phyloP scores from a whole-genome alignment of 2,797 vertebrate genomes.

The Glossophaga mutica region DNA sequence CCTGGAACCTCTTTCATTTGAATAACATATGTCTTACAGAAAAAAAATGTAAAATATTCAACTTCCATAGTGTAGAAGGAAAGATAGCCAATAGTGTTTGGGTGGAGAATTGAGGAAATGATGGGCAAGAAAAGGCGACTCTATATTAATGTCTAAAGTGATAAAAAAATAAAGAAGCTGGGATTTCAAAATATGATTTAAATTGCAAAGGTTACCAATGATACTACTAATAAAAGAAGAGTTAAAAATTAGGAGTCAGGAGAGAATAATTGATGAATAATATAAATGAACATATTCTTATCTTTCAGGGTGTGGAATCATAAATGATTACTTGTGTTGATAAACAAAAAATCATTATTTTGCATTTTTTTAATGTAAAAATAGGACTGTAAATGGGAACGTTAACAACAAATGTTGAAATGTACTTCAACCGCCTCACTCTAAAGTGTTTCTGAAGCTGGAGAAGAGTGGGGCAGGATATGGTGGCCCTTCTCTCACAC shows the following conservation, averaged over 20 bases:
- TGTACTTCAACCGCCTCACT: not conserved
- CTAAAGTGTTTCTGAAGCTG: not conserved
- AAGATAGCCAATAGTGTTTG: not conserved
- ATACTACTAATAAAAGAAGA: not conserved
- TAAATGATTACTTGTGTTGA: not conserved
- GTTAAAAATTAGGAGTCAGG: not conserved
- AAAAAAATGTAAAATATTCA: not conserved
- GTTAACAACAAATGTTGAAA: not conserved
- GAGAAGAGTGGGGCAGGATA: not conserved
- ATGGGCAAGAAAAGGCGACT: not conserved
- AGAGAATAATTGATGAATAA: not conserved
- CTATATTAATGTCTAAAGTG: not conserved
- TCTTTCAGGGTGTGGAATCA: not conserved
- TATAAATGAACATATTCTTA: not conserved
- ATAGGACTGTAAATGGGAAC: not conserved
- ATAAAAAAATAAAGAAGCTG: not conserved
- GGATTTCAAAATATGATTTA: not conserved
- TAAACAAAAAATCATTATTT: not conserved
- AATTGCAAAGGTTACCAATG: not conserved
- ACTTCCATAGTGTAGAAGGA: not conserved
- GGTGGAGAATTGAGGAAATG: not conserved
- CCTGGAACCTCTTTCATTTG: not conserved
- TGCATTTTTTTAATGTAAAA: not conserved
- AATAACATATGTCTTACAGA: not conserved
- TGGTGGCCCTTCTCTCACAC: not conserved